These are phyloP conservation scores for Pyrrhosoma nymphula DNA, from an alignment of 2,888 invertebrate species.

Conservation along the genomic window DNA sequence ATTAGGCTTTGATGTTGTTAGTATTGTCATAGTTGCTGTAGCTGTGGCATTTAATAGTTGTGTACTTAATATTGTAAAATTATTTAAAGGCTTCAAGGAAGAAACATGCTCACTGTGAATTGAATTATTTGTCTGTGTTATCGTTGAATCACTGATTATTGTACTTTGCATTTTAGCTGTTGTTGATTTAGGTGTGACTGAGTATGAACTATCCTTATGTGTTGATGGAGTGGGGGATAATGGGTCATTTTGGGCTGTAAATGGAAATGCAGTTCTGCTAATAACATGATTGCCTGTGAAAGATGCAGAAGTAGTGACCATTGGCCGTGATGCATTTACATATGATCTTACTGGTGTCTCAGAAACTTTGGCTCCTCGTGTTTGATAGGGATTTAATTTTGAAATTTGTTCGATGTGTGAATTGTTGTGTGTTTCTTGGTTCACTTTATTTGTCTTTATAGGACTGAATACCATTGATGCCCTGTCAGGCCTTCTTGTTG, in stretches of 20 bases:
- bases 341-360: neutral
- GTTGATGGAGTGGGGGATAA: too few species aligned
- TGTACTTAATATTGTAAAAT: neutral
- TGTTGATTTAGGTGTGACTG: neutral
- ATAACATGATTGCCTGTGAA: neutral
- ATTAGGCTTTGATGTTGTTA: neutral
- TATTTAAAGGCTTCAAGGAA: neutral
- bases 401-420: neutral
- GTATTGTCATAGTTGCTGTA: neutral
- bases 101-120: neutral
- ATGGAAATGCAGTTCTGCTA: neutral
- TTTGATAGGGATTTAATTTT: neutral
- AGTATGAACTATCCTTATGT: neutral
- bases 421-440: neutral
- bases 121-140: neutral
- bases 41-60: neutral
- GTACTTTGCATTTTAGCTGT: neutral
- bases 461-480: slow-evolving; percentile 32
- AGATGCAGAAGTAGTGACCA: neutral
- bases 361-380: neutral
- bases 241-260: neutral
- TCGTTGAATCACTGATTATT: neutral
- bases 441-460: neutral
- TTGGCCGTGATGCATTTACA: neutral
- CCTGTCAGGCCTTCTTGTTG: slow-evolving; percentile 38